Percentiles rank a stretch among this genome's conserved stretches.
phyloP scores from a whole-genome alignment of 2,888 invertebrate species.

The Amiota minor region DNA sequence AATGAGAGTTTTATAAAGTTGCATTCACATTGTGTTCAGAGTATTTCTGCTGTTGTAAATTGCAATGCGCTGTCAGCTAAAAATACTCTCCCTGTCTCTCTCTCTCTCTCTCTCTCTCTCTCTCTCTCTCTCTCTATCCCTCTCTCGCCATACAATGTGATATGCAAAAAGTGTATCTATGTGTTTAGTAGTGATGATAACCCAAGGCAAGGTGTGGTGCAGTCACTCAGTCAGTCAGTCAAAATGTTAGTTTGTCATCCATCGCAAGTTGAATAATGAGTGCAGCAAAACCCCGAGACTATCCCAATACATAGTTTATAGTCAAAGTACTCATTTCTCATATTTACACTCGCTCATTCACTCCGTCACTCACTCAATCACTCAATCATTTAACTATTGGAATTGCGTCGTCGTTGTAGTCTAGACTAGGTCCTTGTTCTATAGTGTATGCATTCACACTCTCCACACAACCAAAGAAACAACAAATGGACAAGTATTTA shows the following conservation, averaged over 20 bases:
- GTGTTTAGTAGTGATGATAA: neutral
- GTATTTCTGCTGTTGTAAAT: too few species aligned
- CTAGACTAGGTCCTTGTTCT: neutral
- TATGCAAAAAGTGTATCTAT: neutral
- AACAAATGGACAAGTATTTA: slow-evolving; percentile 6
- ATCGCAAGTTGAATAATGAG: neutral
- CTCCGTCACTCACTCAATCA: too few species aligned
- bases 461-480: neutral
- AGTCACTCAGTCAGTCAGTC: neutral
- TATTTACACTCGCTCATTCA: too few species aligned
- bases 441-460: too few species aligned
- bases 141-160: too few species aligned
- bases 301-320: slow-evolving; percentile 13
- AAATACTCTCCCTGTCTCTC: neutral
- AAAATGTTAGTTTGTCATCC: neutral
- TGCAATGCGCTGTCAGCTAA: too few species aligned
- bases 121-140: neutral
- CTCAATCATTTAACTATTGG: too few species aligned
- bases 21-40: too few species aligned
- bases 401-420: neutral
- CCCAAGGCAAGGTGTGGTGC: slow-evolving; percentile 18
- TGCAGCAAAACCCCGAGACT: slow-evolving; percentile 2
- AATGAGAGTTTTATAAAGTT: slow-evolving; percentile 23
- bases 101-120: neutral
- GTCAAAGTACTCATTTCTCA: neutral